Evolutionary conservation across 2,888 invertebrate genomes (phyloP).

Genomic region (Acleris sparsana): DNA sequence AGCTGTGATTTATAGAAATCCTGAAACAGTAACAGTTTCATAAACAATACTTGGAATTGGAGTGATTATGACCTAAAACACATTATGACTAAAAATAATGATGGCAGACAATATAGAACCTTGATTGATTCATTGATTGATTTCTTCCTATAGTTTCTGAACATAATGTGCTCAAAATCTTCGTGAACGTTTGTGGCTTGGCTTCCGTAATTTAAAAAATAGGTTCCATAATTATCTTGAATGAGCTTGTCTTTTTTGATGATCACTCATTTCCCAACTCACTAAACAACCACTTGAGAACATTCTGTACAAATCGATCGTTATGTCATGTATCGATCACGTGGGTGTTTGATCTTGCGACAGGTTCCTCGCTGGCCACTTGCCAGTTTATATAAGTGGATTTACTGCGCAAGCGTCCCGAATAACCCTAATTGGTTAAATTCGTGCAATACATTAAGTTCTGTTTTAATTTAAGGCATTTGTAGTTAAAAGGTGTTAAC

Average conservation of each 20-base stretch:
- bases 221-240: background rate
- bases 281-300: slow-evolving; percentile 6
- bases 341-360: slow-evolving; percentile 25
- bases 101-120: no score
- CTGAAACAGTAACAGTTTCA: no score
- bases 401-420: slow-evolving; percentile 1
- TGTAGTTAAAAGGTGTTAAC: no score
- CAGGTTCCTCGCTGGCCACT: slow-evolving; percentile 18
- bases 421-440: background rate
- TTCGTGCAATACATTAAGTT: background rate
- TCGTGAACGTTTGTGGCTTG: no score
- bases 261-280: slow-evolving; percentile 1
- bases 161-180: background rate
- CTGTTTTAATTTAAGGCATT: no score
- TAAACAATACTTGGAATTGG: no score
- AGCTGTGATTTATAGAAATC: no score
- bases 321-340: slow-evolving; percentile 25
- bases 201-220: background rate
- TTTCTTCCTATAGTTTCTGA: no score
- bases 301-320: slow-evolving; percentile 25
- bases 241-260: background rate
- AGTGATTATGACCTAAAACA: no score
- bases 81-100: no score
- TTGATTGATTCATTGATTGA: no score
- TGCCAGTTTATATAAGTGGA: slow-evolving; percentile 16